These are phyloP conservation scores for Thunnus thynnus DNA, from an alignment of 2,113 vertebrate species.

Conservation along the genomic window DNA sequence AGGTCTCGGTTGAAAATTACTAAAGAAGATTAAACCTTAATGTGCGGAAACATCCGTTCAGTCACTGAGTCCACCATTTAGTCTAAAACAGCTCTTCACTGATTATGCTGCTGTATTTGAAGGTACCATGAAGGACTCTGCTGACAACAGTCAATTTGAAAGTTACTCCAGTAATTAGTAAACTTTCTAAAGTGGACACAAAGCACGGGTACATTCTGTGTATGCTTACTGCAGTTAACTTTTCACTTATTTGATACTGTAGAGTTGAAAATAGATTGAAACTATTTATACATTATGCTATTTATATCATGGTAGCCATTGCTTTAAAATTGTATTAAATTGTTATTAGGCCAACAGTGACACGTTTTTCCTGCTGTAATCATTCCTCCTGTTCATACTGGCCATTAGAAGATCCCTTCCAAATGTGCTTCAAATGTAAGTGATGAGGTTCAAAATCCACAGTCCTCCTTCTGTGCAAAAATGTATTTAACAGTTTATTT, in stretches of 20 bases:
- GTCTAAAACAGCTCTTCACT: slow-evolving; percentile 45
- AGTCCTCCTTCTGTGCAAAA: no score
- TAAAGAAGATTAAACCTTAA: slow-evolving; percentile 25
- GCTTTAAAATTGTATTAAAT: no score
- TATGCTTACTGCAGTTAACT: slow-evolving; percentile 16
- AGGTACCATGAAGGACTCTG: slow-evolving; percentile 21
- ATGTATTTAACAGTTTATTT: no score
- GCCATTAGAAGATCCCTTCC: no score
- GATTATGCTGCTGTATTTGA: slow-evolving; percentile 24
- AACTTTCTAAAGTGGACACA: slow-evolving; percentile 26
- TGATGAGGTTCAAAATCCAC: no score
- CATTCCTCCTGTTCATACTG: no score
- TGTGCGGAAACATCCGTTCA: slow-evolving; percentile 39
- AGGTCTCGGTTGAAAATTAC: background rate
- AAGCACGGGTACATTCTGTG: slow-evolving; percentile 3
- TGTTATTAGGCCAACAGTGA: no score
- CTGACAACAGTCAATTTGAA: slow-evolving; percentile 12
- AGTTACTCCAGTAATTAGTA: slow-evolving; percentile 14
- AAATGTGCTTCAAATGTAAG: no score
- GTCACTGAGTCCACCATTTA: slow-evolving; percentile 40
- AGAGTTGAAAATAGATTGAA: background rate
- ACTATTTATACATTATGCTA: no score
- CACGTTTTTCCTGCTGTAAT: no score
- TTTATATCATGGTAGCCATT: no score
- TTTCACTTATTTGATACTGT: background rate